These are phyloP conservation scores for Lagria hirta DNA, from an alignment of 2,888 invertebrate genomes.

Conservation along the genomic window DNA sequence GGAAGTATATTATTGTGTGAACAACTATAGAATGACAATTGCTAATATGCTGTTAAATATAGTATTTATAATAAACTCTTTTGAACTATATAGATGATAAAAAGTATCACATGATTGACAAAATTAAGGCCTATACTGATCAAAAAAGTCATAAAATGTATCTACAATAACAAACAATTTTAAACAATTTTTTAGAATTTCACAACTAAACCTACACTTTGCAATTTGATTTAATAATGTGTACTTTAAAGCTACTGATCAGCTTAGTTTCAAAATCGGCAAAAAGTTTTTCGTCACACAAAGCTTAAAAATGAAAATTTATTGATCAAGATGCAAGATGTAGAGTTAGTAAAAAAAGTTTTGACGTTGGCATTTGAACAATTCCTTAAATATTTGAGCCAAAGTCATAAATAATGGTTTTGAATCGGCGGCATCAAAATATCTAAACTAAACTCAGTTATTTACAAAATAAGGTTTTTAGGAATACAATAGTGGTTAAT, in stretches of 20 bases:
- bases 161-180: slow-evolving; percentile 2
- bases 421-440: too few relatives aligned
- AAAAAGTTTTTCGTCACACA: too few relatives aligned
- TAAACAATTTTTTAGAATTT: slow-evolving; percentile 1
- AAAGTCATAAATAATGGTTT: too few relatives aligned
- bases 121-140: slow-evolving; percentile 24
- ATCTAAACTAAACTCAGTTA: too few relatives aligned
- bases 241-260: background rate
- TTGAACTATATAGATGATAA: slow-evolving; percentile 19
- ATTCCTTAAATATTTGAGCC: too few relatives aligned
- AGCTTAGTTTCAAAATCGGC: background rate
- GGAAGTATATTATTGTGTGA: slow-evolving; percentile 20
- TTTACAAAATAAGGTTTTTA: too few relatives aligned
- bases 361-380: too few relatives aligned
- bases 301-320: too few relatives aligned
- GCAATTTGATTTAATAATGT: background rate
- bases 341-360: too few relatives aligned
- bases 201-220: slow-evolving; percentile 4
- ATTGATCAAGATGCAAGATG: too few relatives aligned
- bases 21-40: slow-evolving; percentile 26
- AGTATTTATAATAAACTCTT: slow-evolving; percentile 24
- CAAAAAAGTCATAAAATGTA: slow-evolving; percentile 9
- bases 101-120: slow-evolving; percentile 30
- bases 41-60: slow-evolving; percentile 16
- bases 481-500: too few relatives aligned